These are phyloP conservation scores for Aplidium turbinatum DNA, from an alignment of 23 tunicate species.

Conservation along the genomic window DNA sequence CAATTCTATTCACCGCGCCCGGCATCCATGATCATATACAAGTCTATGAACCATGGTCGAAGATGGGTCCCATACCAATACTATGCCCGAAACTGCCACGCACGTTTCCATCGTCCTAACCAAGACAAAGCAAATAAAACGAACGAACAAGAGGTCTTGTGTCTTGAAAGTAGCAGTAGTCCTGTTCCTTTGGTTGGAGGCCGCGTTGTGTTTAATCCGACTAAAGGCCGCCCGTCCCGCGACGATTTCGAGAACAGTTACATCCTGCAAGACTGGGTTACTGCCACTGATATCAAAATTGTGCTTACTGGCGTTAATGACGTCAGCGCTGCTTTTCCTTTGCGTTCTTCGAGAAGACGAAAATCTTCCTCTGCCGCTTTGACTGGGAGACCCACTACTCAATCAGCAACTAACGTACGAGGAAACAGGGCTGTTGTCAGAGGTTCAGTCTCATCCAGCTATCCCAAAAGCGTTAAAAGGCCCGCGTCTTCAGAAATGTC, in stretches of 20 bases:
- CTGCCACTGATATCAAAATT: constrained; percentile 69
- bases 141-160: constrained; percentile 61
- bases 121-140: constrained; percentile 14
- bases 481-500: too few species aligned
- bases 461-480: too few species aligned
- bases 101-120: constrained; percentile 20
- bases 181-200: constrained; percentile 48
- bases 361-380: background rate
- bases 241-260: constrained; percentile 39
- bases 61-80: constrained; percentile 73
- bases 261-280: constrained; percentile 68
- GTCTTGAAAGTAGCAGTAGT: constrained; percentile 28
- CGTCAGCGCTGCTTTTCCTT: constrained; percentile 4
- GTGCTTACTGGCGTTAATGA: constrained; percentile 34
- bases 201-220: constrained; percentile 52
- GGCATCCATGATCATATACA: constrained; percentile 69
- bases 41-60: constrained; percentile 56
- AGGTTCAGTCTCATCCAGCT: background rate
- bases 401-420: too few species aligned
- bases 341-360: too few species aligned
- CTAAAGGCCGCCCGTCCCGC: constrained; percentile 44
- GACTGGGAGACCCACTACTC: background rate
- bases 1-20: constrained; percentile 61
- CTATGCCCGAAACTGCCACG: constrained; percentile 51
- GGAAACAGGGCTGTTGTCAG: background rate